Evolutionary conservation across 2,888 invertebrate genomes (phyloP).

Genomic region (Napeogenes inachia): DNA sequence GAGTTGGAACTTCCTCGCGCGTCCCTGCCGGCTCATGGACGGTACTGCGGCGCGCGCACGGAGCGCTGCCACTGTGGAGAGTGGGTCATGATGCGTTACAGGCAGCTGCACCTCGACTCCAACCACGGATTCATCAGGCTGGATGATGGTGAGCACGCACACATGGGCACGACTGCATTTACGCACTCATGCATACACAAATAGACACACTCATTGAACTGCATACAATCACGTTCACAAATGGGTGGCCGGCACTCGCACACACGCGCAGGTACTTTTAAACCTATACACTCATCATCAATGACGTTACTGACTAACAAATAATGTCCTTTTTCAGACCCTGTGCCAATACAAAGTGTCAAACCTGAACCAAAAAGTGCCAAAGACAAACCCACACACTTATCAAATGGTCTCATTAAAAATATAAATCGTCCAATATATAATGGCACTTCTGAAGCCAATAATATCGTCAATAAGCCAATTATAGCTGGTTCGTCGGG

Average conservation of each 20-base stretch:
- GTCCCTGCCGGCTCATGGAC: slow-evolving; percentile 79
- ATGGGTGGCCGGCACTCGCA: too few species aligned
- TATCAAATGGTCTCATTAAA: not conserved
- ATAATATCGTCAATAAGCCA: slow-evolving; percentile 1
- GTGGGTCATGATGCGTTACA: slow-evolving; percentile 83
- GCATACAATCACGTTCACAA: not conserved
- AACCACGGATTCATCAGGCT: slow-evolving; percentile 81
- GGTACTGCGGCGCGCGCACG: slow-evolving; percentile 84
- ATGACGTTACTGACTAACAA: too few species aligned
- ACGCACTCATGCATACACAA: not conserved
- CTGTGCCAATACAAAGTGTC: slow-evolving; percentile 58
- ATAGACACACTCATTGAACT: not conserved
- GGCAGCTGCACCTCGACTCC: slow-evolving; percentile 79
- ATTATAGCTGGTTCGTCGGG: not conserved
- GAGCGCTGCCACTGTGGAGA: slow-evolving; percentile 83
- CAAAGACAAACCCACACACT: not conserved
- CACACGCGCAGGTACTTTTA: too few species aligned
- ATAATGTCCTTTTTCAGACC: slow-evolving; percentile 49
- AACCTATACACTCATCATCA: too few species aligned
- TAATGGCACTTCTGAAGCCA: slow-evolving; percentile 5
- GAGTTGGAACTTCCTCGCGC: slow-evolving; percentile 79
- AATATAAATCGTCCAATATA: not conserved
- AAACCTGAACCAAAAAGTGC: not conserved
- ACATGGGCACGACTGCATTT: not conserved
- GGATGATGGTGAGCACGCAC: slow-evolving; percentile 70